Conservation (phyloP, 2,888 invertebrate genomes). For the Rhagonycha lutea region DNA sequence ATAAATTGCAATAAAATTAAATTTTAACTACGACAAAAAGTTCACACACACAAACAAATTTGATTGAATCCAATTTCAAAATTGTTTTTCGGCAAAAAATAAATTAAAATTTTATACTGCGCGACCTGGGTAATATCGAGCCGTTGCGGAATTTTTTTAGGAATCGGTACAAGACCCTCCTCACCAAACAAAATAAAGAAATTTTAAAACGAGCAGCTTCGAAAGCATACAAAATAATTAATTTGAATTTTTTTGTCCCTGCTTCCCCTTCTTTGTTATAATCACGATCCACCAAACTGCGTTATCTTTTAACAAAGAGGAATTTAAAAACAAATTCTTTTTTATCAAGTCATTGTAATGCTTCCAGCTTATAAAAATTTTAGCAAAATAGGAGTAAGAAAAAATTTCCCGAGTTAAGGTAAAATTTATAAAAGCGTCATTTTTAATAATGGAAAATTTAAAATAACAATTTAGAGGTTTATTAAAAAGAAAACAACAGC, state of each 20-base stretch:
- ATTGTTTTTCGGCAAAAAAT: not conserved
- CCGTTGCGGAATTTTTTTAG: not conserved
- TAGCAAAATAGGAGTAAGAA: not conserved
- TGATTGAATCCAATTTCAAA: not conserved
- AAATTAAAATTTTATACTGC: not conserved
- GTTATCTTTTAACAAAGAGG: not conserved
- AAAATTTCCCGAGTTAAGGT: not conserved
- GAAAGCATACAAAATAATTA: not conserved
- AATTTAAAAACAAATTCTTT: not conserved
- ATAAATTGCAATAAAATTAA: conserved; percentile 11
- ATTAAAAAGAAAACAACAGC: not conserved
- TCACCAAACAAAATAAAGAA: not conserved
- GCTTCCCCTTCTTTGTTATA: not conserved
- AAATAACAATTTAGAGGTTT: not conserved
- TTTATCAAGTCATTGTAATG: not conserved
- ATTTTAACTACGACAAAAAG: not conserved
- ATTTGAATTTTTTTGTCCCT: not conserved
- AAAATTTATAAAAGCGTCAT: not conserved
- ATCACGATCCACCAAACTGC: not conserved
- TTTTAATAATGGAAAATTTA: not conserved
- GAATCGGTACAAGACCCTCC: not conserved
- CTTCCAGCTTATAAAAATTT: not conserved
- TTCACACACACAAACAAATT: not conserved
- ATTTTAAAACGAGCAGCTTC: not conserved
- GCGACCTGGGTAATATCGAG: not conserved